Conservation (phyloP, 1,140 invertebrate genomes). For the Penaeus indicus region DNA sequence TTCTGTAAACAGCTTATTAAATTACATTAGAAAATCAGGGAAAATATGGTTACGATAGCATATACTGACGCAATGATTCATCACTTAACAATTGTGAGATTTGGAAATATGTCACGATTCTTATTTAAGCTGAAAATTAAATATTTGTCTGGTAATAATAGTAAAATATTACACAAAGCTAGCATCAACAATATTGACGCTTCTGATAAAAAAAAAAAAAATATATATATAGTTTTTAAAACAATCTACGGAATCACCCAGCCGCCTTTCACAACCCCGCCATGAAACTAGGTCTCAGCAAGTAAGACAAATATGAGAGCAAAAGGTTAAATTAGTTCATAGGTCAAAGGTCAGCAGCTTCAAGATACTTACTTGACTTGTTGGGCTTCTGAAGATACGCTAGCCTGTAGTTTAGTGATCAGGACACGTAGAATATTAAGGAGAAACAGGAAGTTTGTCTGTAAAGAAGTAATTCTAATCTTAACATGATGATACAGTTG, state of each 20-base stretch:
- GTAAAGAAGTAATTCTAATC: conserved; percentile 67
- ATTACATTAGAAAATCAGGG: too few species aligned
- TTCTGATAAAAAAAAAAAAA: too few species aligned
- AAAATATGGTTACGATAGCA: too few species aligned
- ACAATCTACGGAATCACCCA: not conserved
- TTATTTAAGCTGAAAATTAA: too few species aligned
- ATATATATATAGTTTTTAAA: not conserved
- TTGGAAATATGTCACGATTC: too few species aligned
- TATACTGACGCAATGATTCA: too few species aligned
- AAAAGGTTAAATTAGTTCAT: conserved; percentile 69
- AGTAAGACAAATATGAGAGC: not conserved
- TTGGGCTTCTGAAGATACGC: conserved; percentile 82
- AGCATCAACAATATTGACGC: not conserved
- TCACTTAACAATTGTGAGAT: too few species aligned
- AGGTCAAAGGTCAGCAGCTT: conserved; percentile 67
- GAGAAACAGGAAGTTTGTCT: conserved; percentile 88
- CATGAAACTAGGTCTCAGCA: not conserved
- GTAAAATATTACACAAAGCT: not conserved
- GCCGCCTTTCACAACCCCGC: not conserved
- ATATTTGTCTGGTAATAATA: too few species aligned
- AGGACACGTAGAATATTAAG: conserved; percentile 88
- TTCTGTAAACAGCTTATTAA: too few species aligned
- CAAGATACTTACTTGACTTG: conserved; percentile 79
- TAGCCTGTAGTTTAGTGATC: conserved; percentile 84
- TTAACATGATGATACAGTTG: too few species aligned